phyloP scores from a whole-genome alignment of 2,888 invertebrate species.

The Neoaliturus tenellus region DNA sequence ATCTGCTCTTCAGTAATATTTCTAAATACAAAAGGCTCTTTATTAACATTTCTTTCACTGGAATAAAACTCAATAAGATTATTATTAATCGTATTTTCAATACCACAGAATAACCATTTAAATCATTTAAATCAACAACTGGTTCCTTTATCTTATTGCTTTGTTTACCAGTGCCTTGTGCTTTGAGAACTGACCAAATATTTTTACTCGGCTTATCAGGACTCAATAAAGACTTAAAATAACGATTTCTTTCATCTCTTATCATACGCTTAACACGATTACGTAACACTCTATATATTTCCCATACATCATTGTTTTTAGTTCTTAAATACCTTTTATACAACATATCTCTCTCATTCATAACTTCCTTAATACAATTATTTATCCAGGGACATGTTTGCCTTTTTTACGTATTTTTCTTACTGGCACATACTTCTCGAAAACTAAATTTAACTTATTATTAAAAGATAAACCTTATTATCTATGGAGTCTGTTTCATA shows the following conservation, averaged over 20 bases:
- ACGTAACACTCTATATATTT: background rate
- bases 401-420: background rate
- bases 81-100: background rate
- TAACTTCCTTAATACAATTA: background rate
- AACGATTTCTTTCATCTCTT: constrained; percentile 9
- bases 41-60: background rate
- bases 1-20: background rate
- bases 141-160: background rate
- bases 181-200: background rate
- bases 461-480: background rate
- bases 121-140: background rate
- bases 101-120: background rate
- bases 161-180: background rate
- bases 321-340: background rate
- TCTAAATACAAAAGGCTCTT: background rate
- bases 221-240: background rate
- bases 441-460: background rate
- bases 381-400: background rate
- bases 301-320: background rate
- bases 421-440: background rate
- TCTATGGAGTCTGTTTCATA: background rate
- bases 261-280: background rate
- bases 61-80: background rate
- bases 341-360: background rate
- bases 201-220: background rate